These are phyloP conservation scores for Dendrocincla fuliginosa DNA, from an alignment of 2,797 vertebrate species.

Conservation along the genomic window DNA sequence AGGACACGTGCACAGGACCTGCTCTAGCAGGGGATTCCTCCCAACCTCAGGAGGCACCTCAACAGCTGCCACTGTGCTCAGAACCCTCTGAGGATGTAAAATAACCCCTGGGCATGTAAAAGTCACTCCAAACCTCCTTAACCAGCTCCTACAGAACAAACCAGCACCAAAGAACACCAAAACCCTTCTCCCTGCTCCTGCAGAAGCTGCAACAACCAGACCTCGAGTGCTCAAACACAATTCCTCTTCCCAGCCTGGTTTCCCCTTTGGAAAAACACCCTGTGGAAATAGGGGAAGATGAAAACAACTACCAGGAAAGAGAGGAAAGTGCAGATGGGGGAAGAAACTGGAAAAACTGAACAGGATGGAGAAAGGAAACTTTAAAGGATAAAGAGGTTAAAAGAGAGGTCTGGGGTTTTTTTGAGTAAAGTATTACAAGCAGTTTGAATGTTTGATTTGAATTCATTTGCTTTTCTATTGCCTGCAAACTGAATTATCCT, in stretches of 20 bases:
- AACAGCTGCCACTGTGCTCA: neutral
- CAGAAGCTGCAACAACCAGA: neutral
- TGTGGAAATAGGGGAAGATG: neutral
- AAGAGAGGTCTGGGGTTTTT: neutral
- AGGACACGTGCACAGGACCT: neutral
- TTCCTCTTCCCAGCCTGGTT: neutral
- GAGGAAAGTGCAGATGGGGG: neutral
- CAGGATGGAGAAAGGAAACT: neutral
- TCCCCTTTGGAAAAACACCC: neutral
- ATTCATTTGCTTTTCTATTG: neutral
- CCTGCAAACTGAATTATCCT: neutral
- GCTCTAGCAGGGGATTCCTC: neutral
- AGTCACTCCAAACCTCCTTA: neutral
- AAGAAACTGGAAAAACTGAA: neutral
- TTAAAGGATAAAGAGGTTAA: neutral
- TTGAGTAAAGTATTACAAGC: neutral
- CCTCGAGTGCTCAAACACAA: neutral
- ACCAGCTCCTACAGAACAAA: neutral
- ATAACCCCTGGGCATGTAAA: neutral
- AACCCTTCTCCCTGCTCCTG: neutral
- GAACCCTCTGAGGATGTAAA: neutral
- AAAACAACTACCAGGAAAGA: neutral
- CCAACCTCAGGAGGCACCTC: neutral
- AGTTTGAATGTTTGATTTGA: neutral
- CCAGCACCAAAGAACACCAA: fast-evolving